These are phyloP conservation scores for Bubo bubo DNA, from an alignment of 2,113 vertebrate genomes.

Conservation along the genomic window DNA sequence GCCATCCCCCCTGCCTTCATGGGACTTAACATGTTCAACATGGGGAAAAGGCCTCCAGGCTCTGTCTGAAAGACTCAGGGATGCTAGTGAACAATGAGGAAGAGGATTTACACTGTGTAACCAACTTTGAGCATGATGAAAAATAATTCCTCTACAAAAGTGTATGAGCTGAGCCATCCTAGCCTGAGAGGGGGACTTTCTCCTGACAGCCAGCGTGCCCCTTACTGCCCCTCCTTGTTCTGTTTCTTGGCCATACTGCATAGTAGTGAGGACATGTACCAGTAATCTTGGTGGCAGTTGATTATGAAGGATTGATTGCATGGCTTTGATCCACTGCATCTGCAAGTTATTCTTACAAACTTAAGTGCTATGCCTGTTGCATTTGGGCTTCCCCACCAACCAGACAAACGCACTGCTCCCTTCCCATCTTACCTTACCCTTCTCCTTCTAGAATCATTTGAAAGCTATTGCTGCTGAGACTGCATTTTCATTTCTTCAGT, in stretches of 20 bases:
- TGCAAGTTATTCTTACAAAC: background rate
- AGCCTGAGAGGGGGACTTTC: background rate
- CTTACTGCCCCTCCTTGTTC: background rate
- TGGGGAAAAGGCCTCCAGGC: background rate
- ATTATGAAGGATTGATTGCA: background rate
- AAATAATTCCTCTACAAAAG: background rate
- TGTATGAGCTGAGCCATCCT: background rate
- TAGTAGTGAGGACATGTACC: background rate
- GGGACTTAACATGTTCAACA: background rate
- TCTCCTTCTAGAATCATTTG: background rate
- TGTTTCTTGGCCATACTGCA: background rate
- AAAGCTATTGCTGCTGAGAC: background rate
- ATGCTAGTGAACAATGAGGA: background rate
- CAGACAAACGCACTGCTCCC: accelerated
- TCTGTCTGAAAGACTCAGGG: background rate
- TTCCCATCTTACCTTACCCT: background rate
- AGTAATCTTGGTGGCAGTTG: background rate
- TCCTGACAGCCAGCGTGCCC: background rate
- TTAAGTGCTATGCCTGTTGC: background rate
- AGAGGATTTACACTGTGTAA: background rate
- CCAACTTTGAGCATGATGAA: background rate
- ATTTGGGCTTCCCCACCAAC: background rate
- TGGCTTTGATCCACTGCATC: background rate
- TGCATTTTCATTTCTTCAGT: background rate
- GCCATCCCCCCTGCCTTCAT: background rate